Evolutionary conservation across 2,888 invertebrate genomes (phyloP), one percentile per base, ranked within the genome.

Genomic region (Molanna angustata): DNA sequence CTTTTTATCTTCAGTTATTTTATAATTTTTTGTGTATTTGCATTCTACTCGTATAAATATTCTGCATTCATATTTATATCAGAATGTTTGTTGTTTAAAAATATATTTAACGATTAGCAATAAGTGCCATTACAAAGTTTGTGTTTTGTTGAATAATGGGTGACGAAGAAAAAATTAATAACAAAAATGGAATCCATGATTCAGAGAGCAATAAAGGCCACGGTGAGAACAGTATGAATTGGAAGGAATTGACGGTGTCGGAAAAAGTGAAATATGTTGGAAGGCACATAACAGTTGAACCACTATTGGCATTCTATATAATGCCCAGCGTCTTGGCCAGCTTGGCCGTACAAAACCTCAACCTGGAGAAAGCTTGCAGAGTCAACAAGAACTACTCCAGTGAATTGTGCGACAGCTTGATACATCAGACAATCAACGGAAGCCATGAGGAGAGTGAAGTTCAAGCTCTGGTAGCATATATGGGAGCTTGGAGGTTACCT

Each of bases 301-400:
- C 88, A 1, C 84, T 87, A 74, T 67, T 88, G 52, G 86, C 86
- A 1, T 84, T 85, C 63, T 87, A 86, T 66, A 85, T 88, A 11
- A 77, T 78, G 76, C 77, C 77, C 4, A 82, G 82, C 49, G 61
- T 64, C 14, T 55, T 72, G 13, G 65, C 66, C 40, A 59, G 54
- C 22, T 66, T 80, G 1, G 76, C 80, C 6, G 68, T 80, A 1
- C 70, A 72, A 47, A 74, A 76, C 58, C 64, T 82, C 1, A 78
- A 80, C 58, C 68, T 78, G 61, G 80, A 81, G 61, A 82, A 82
- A 64, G 76, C 79, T 13, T 81, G 80, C 61, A 72, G 75, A 20
- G 73, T 72, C 1, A 80, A 81, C 60, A 67, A 79, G 19, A 69
- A 70, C 32, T 69, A 73, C 22, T 67, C 76, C 11, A 74, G 76